Base-by-base conservation (phyloP, 2,113 vertebrate species). In the Salminus brasiliensis region DNA sequence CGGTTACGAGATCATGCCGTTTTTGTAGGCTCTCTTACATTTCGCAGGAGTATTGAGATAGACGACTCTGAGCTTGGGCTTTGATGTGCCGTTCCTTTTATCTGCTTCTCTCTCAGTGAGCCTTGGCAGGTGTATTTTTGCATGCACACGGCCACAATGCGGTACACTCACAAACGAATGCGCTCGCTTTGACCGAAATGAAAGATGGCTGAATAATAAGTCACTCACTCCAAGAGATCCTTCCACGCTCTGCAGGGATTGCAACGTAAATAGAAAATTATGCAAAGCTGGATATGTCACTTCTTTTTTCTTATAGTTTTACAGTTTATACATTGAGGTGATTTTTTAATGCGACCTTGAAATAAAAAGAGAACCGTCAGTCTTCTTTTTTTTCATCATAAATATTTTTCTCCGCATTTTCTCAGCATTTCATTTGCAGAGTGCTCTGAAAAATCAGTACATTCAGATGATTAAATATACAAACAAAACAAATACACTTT, bases 61-160 rank as follows among this genome's bases (percentile, higher is more conserved):
- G 53, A 68, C 57, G 59, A 62, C 49, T 39, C 60, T n/a, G 71
- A 72, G 43, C 29, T 73, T 29, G 23, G 71, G 43, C 83, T 78
- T 84, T 81, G 79, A 84, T 74, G 79, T 62, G n/a, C 16, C 45
- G 47, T 66, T 80, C 71, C 84, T 85, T 85, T 85, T 76, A 83
- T 85, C 53, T 81, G 72, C 52, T n/a, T 82, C 57, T 52, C 60
- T 74, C 39, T 80, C 74, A 65, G 70, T 49, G 57, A 59, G 73
- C 60, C 25, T 79, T 63, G 59, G 57, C 72, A 75, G 76, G 82
- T 80, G 78, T 75, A 53, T 81, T 76, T 84, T 77, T 84, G 74
- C 82, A 80, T 80, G 74, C 82, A 68, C 59, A 70, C 25, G 43
- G 60, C 27, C 71, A 70, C 62, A 36, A 32, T 52, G 53, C 32